Percentiles rank a stretch among this genome's conserved stretches.
These are phyloP conservation scores for Columba livia DNA, from an alignment of 2,113 vertebrate species.

Conservation along the genomic window DNA sequence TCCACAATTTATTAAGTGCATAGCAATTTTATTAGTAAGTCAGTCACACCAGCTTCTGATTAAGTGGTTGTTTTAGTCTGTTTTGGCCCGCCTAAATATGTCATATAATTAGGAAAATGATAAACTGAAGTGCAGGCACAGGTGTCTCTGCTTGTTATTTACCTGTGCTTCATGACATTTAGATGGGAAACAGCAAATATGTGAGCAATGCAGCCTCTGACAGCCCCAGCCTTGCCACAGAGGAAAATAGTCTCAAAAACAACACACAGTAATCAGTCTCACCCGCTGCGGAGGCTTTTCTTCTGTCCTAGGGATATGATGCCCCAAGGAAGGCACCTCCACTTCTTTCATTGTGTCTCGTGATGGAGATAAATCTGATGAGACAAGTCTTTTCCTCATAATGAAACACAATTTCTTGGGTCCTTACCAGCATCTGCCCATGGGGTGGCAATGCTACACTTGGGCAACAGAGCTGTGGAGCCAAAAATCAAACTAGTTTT, in stretches of 20 bases:
- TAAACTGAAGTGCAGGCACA: slow-evolving; percentile 1
- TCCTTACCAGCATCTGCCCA: background rate
- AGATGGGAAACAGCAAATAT: background rate
- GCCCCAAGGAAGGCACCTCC: background rate
- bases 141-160: slow-evolving; percentile 35
- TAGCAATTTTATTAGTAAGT: background rate
- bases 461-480: background rate
- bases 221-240: background rate
- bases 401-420: background rate
- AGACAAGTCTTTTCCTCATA: background rate
- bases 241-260: background rate
- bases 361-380: background rate
- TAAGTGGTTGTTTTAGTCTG: slow-evolving; percentile 14
- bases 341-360: background rate
- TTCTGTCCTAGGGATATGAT: background rate
- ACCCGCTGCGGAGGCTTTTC: background rate
- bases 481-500: too few relatives aligned
- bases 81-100: slow-evolving; percentile 1
- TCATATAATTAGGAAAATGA: slow-evolving; percentile 30
- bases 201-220: background rate
- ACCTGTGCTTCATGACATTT: background rate
- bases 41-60: background rate
- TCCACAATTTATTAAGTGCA: background rate
- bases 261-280: background rate
- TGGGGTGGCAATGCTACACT: accelerated